Evolutionary conservation across 2,113 vertebrate genomes (phyloP).

Genomic region (Mormoops blainvillei): DNA sequence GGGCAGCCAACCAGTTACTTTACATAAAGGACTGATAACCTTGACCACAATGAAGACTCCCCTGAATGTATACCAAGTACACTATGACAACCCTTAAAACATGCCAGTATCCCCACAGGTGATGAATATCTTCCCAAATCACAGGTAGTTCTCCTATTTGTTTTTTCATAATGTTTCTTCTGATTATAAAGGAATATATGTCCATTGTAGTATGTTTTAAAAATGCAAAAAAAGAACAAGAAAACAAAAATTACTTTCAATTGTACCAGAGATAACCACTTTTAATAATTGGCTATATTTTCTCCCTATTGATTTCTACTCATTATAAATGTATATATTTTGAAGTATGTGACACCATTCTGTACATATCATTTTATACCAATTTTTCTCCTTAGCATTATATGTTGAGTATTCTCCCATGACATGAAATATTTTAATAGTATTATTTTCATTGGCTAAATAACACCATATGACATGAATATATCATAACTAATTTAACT

Average conservation of each 20-base stretch:
- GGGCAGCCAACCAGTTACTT: background rate
- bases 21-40: background rate
- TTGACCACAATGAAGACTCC: background rate
- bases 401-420: background rate
- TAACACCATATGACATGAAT: background rate
- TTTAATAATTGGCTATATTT: background rate
- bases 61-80: background rate
- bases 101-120: background rate
- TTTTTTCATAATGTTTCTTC: background rate
- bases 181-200: background rate
- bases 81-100: background rate
- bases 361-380: background rate
- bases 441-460: background rate
- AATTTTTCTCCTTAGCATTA: background rate
- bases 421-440: slow-evolving; percentile 16
- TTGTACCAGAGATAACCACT: background rate
- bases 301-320: background rate
- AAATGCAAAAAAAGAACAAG: background rate
- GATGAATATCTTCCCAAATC: background rate
- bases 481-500: background rate
- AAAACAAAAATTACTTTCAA: slow-evolving; percentile 19
- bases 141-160: background rate
- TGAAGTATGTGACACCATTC: background rate
- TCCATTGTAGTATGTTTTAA: background rate
- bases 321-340: background rate